Base-by-base conservation (phyloP, 2,113 vertebrate genomes). In the Cottus gobio region DNA sequence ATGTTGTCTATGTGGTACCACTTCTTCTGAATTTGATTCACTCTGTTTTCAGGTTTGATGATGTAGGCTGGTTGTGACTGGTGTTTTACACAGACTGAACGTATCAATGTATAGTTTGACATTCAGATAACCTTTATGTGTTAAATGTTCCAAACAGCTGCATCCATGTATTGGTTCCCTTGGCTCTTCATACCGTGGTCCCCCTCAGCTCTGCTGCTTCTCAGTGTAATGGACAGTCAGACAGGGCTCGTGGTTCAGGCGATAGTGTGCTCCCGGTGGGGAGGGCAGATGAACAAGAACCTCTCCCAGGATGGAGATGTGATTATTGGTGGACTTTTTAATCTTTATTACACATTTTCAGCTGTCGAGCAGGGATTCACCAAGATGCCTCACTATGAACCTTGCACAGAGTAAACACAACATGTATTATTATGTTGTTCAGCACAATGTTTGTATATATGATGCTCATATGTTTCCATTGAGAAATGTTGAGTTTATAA, bases 261-360 rank as follows among this genome's bases (percentile, higher is more conserved):
- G 0, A 57, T 28, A 28, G 18, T 42, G n/a, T 95, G 92, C 82
- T 84, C 79, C 28, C 74, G 60, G 16, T 85, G 77, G 83, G 70
- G 80, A 15, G 18, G n/a, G 4, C 22, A 56, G 3, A 89, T 72
- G 18, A 34, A 46, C 30, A 82, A 61, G 24, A 84, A 85, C 44
- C 85, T 93, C 63, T 93, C 64, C 28, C 87, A 86, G 83, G 89
- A 93, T 65, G 93, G 93, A 46, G 92, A 95, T 22, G 80, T 94
- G 57, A 74, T 94, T 39, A 85, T 95, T 0, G 93, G 93, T 11
- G 91, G 90, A 28, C 87, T 94, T 30, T 92, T 94, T 73, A 90
- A 71, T 58, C 42, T 94, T 3, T 63, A 90, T 79, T 90, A 77
- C 67, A 80, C 60, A 39, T 79, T 85, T 34, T 56, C 85, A 24